These are phyloP conservation scores for Diaphora mendica DNA, from an alignment of 2,888 invertebrate genomes.

Conservation along the genomic window DNA sequence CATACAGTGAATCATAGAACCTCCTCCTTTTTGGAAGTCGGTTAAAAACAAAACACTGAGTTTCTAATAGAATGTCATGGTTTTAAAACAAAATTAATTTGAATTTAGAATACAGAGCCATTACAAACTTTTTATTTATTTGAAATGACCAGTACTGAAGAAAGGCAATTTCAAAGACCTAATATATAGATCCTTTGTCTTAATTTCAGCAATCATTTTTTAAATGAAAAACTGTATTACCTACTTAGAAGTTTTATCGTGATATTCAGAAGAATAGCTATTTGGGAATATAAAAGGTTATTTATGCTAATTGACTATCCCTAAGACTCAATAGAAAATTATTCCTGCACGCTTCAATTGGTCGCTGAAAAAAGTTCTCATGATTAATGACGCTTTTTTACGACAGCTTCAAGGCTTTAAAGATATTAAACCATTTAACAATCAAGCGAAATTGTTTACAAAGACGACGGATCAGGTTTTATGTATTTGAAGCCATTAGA, in stretches of 20 bases:
- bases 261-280: conserved; percentile 17
- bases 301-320: background rate
- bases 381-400: conserved; percentile 26
- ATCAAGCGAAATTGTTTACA: conserved; percentile 19
- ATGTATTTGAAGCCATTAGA: conserved; percentile 37
- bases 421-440: conserved; percentile 22
- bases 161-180: too few relatives aligned
- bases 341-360: conserved; percentile 36
- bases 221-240: conserved; percentile 24
- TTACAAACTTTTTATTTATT: too few relatives aligned
- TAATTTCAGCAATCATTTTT: background rate
- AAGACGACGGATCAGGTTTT: conserved; percentile 26
- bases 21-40: too few relatives aligned
- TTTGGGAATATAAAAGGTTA: background rate
- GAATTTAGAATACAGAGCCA: too few relatives aligned
- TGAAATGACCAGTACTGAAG: too few relatives aligned
- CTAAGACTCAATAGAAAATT: conserved; percentile 34
- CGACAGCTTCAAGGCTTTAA: conserved; percentile 19
- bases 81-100: too few relatives aligned
- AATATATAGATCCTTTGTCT: too few relatives aligned
- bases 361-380: conserved; percentile 28
- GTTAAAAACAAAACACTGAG: too few relatives aligned
- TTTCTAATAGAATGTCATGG: too few relatives aligned
- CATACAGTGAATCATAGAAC: too few relatives aligned
- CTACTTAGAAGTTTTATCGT: background rate